Evolutionary conservation across 1,140 invertebrate genomes (phyloP), one percentile per base, ranked within the genome.

Genomic region (Eurytemora carolleeae): DNA sequence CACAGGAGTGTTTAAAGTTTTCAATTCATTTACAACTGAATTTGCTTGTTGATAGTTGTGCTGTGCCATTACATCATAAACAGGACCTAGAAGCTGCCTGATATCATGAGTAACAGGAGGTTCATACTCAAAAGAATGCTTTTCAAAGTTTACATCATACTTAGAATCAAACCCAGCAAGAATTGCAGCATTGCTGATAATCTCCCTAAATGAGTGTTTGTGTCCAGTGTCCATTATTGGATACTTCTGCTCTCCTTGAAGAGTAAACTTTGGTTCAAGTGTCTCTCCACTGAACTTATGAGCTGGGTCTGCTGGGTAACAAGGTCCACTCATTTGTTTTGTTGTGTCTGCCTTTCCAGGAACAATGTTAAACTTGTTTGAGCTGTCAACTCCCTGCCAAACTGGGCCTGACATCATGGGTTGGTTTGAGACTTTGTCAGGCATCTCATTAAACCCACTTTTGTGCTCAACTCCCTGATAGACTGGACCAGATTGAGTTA

Each of bases 1-100:
- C 17, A 62, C 55, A 23, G 60, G 60, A 17, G 16, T 15, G 19
- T 57, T 21, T 22, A 62, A 21, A 16, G 60, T 21, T 53, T 62
- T 57, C 17, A 62, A 24, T 25, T 62, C 60, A 62, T 56, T 61
- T 57, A 54, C 53, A 23, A 62, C 24, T 18, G 53, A 17, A 19
- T 62, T 56, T 20, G 54, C 24, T 31, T 58, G 53, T 19, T 56
- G 58, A 24, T 56, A 62, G 54, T 62, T 19, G 25, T 62, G 60
- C 18, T 62, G 19, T 58, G 21, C 54, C 25, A 62, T 17, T 2
- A 62, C 55, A 56, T 62, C 60, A 57, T 62, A 62, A 15, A 62
- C 60, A 2, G 60, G 60, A 18, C 60, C 60, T 15, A 62, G 53
- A 22, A 62, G 60, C 15, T 57, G 19, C 22, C 23, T 58, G n/a